Base-by-base conservation (phyloP, 35 echinoderm and acorn worm genomes). In the Apostichopus californicus region DNA sequence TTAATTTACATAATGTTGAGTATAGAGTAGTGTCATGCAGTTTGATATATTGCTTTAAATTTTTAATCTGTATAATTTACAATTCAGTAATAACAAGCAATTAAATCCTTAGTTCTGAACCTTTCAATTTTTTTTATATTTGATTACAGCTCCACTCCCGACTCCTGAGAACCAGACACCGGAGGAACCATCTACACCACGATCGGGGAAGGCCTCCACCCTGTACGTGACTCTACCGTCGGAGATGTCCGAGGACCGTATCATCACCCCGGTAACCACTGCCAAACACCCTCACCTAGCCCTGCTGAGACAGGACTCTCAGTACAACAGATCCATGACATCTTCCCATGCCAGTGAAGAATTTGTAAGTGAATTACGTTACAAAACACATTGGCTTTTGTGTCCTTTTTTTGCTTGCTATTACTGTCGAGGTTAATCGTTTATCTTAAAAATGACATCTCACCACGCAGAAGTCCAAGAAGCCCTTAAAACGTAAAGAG, bases 301-400 rank as follows among this genome's bases (percentile, higher is more conserved):
- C 6, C 23, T 90, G 22, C 20, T 61, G 1, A 80, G 86, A 60
- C 54, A 46, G 77, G 79, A 79, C 12, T 94, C 86, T 3, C 56
- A 77, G 10, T 78, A 82, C 63, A 53, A 61, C 54, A 34, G 56
- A 81, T 72, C 89, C 25, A 83, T 88, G 14, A 81, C 81, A 5
- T 91, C 93, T 12, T 88, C 88, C 17, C 68, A 82, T 72, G 73
- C 93, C 28, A 94, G 93, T 90, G 93, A 94, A 56, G 93, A 94
- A 23, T 94, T 94, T 94, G 93, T 94, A 81, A 94, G 93, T 94
- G 18, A 61, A 46, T 46, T 46, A 46, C 34, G 34, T 46, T 46
- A 46, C 34, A 46, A 46, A 4, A 46, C 34, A 46, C 34, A 46
- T 46, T 46, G 34, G 34, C 34, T 46, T 46, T 46, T 46, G 34